Evolutionary conservation across 1,140 invertebrate species (phyloP).

Genomic region (Penaeus chinensis): DNA sequence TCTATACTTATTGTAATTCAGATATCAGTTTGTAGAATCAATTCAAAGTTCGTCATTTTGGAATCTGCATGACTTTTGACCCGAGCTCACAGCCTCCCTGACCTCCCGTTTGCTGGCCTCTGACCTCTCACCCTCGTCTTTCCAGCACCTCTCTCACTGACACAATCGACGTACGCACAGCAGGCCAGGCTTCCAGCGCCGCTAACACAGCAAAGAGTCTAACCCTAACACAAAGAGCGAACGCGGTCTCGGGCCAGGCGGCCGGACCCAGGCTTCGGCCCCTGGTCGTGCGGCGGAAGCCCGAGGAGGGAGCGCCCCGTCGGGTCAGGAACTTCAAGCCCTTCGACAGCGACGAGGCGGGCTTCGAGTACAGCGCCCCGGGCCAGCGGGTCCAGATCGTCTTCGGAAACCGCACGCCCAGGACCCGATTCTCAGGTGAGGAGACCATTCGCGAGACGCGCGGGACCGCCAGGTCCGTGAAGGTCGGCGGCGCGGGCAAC

Average conservation of each 20-base stretch:
- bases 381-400: constrained; percentile 44
- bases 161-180: not conserved
- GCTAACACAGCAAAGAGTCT: constrained; percentile 20
- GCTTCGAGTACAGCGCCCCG: constrained; percentile 39
- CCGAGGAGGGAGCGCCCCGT: not conserved
- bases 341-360: not conserved
- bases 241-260: constrained; percentile 5
- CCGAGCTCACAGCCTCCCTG: not conserved
- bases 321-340: not conserved
- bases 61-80: not conserved
- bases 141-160: constrained; percentile 39
- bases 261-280: too few relatives aligned
- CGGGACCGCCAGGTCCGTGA: too few relatives aligned
- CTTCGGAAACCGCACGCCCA: constrained; percentile 14
- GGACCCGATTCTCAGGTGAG: not conserved
- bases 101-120: constrained; percentile 9
- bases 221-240: constrained; percentile 5
- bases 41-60: not conserved
- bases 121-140: constrained; percentile 35
- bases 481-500: too few relatives aligned
- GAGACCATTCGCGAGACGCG: too few relatives aligned
- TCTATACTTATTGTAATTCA: too few relatives aligned
- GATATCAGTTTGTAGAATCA: too few relatives aligned
- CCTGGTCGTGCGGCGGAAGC: too few relatives aligned
- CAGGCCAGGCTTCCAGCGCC: not conserved